A percentile compares a stretch with the other conserved stretches of the same genome.
phyloP scores from a whole-genome alignment of 2,888 invertebrate species.

The Rhodophaea formosa region DNA sequence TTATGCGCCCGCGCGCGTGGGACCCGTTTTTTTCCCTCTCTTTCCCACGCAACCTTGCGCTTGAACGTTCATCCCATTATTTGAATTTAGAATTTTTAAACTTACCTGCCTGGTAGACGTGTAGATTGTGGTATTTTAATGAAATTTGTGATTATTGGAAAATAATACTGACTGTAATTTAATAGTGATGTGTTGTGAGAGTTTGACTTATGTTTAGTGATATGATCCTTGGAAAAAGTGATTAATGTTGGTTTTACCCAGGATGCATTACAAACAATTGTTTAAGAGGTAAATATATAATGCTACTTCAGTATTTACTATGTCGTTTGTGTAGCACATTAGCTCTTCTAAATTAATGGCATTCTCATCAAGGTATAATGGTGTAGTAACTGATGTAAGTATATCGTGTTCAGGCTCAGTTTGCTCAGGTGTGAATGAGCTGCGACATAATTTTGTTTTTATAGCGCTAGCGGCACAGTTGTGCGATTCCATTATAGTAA shows the following conservation, averaged over 20 bases:
- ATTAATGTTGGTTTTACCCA: constrained; percentile 35
- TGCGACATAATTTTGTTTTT: constrained; percentile 34
- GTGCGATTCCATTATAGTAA: constrained; percentile 30
- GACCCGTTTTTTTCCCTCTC: constrained; percentile 43
- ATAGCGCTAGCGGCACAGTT: constrained; percentile 27
- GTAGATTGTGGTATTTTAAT: constrained; percentile 31
- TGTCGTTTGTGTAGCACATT: neutral
- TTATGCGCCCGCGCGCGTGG: constrained; percentile 33
- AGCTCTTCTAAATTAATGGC: constrained; percentile 1
- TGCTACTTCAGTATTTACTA: constrained; percentile 16
- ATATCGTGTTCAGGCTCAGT: constrained; percentile 30
- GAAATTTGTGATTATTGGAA: constrained; percentile 31
- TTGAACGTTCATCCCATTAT: constrained; percentile 47
- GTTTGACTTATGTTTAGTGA: constrained; percentile 31
- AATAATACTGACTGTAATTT: constrained; percentile 26
- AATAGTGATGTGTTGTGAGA: constrained; percentile 25
- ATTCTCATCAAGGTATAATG: constrained; percentile 2
- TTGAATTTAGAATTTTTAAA: constrained; percentile 58
- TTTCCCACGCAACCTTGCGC: constrained; percentile 47
- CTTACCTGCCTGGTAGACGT: constrained; percentile 52
- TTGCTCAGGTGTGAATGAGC: constrained; percentile 38
- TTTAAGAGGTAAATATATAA: constrained; percentile 63
- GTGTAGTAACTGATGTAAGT: constrained; percentile 17
- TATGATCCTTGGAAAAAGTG: constrained; percentile 49
- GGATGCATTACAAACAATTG: constrained; percentile 76